Percentiles rank a stretch among this genome's conserved stretches.
phyloP scores from a whole-genome alignment of 92 coral and sea anemone species.

The Umimayanthus kanabou region DNA sequence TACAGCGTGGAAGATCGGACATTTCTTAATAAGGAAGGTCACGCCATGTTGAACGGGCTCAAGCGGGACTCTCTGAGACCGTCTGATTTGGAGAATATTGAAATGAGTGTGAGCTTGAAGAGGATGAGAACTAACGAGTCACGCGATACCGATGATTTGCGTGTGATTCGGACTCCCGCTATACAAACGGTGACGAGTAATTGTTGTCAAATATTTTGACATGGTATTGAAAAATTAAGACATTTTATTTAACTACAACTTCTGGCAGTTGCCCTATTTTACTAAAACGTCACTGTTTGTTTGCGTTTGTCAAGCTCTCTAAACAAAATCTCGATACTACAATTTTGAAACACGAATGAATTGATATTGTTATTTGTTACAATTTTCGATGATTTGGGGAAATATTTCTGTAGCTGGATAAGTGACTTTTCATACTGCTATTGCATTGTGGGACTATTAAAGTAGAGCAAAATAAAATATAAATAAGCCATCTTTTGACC shows the following conservation, averaged over 20 bases:
- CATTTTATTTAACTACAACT: background rate
- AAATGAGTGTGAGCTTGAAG: slow-evolving; percentile 69
- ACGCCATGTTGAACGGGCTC: slow-evolving; percentile 28
- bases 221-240: background rate
- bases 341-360: too few relatives aligned
- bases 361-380: too few relatives aligned
- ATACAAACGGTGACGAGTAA: slow-evolving; percentile 79
- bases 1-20: slow-evolving; percentile 58
- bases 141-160: slow-evolving; percentile 52
- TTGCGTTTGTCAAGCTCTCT: too few relatives aligned
- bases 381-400: too few relatives aligned
- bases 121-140: slow-evolving; percentile 59
- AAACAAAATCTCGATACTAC: too few relatives aligned
- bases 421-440: too few relatives aligned
- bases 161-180: slow-evolving; percentile 59
- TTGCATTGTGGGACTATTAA: too few relatives aligned
- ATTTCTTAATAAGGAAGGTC: slow-evolving; percentile 37
- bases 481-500: too few relatives aligned
- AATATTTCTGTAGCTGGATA: too few relatives aligned
- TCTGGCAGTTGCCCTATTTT: too few relatives aligned
- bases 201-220: slow-evolving; percentile 92
- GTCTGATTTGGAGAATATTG: slow-evolving; percentile 69
- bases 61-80: slow-evolving; percentile 61
- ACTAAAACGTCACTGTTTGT: too few relatives aligned
- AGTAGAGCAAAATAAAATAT: too few relatives aligned